phyloP scores from a whole-genome alignment of 1,140 invertebrate species.

The Plodia interpunctella region DNA sequence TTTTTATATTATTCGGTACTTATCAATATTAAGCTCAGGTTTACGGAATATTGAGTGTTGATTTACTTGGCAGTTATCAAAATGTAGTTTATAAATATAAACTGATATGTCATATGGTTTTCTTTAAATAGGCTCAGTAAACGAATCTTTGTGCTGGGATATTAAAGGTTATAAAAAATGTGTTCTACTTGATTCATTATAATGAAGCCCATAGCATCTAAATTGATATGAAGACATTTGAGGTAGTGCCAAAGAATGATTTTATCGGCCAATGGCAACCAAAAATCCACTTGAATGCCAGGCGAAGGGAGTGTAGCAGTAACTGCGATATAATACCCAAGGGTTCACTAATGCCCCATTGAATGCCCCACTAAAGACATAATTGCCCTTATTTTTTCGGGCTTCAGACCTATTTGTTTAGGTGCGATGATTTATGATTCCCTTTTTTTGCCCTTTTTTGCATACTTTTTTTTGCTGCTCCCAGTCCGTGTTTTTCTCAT shows the following conservation, averaged over 20 bases:
- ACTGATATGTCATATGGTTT: too few species aligned
- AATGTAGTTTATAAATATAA: too few species aligned
- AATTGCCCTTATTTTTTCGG: conserved; percentile 27
- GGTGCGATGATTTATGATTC: conserved; percentile 21
- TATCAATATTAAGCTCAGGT: too few species aligned
- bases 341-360: conserved; percentile 26
- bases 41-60: too few species aligned
- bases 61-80: too few species aligned
- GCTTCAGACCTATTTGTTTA: conserved; percentile 21
- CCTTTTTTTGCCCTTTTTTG: conserved; percentile 17
- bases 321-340: conserved; percentile 16
- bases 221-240: conserved; percentile 4
- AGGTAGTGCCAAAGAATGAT: not conserved
- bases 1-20: too few species aligned
- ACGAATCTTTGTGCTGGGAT: too few species aligned
- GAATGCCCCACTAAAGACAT: conserved; percentile 28
- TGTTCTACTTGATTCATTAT: too few species aligned
- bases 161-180: too few species aligned
- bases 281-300: conserved; percentile 4
- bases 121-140: too few species aligned
- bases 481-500: conserved; percentile 18
- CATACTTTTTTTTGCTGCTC: conserved; percentile 11
- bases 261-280: conserved; percentile 17
- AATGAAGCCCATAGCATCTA: too few species aligned
- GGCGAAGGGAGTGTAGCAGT: not conserved